phyloP scores from a whole-genome alignment of 2,888 invertebrate species.

The Taenaris catops region DNA sequence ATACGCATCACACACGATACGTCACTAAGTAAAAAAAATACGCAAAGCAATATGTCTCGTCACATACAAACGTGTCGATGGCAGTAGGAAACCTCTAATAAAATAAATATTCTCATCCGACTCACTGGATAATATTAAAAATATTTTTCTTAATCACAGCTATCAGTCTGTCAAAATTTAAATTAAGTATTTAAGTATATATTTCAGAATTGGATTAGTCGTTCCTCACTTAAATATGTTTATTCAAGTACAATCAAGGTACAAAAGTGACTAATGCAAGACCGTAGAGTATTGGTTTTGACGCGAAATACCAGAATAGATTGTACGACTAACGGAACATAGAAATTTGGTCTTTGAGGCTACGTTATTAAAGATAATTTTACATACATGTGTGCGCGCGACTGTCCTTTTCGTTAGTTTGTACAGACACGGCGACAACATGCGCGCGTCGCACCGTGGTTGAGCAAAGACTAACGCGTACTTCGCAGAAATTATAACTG shows the following conservation, averaged over 20 bases:
- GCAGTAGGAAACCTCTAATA: conserved; percentile 74
- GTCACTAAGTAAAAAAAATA: conserved; percentile 55
- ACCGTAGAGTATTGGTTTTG: conserved; percentile 69
- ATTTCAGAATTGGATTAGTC: conserved; percentile 77
- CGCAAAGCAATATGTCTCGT: conserved; percentile 63
- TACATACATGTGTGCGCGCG: conserved; percentile 33
- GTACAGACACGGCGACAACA: neutral
- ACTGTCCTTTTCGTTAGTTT: neutral
- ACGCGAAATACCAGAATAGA: conserved; percentile 34
- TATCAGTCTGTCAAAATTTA: conserved; percentile 80
- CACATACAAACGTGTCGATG: conserved; percentile 58
- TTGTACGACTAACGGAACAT: conserved; percentile 53
- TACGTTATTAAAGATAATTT: conserved; percentile 40
- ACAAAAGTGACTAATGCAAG: conserved; percentile 77
- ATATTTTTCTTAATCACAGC: conserved; percentile 79
- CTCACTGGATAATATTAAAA: conserved; percentile 80
- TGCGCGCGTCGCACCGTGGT: neutral
- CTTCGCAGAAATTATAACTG: too few relatives aligned
- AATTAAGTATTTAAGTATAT: conserved; percentile 62
- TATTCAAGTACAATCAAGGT: conserved; percentile 72
- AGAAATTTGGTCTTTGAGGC: conserved; percentile 60
- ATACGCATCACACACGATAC: conserved; percentile 45
- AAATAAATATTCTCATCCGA: conserved; percentile 78
- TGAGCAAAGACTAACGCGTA: too few relatives aligned
- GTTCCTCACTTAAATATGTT: conserved; percentile 68